Evolutionary conservation across 2,113 vertebrate species (phyloP).

Genomic region (Podarcis raffonei): DNA sequence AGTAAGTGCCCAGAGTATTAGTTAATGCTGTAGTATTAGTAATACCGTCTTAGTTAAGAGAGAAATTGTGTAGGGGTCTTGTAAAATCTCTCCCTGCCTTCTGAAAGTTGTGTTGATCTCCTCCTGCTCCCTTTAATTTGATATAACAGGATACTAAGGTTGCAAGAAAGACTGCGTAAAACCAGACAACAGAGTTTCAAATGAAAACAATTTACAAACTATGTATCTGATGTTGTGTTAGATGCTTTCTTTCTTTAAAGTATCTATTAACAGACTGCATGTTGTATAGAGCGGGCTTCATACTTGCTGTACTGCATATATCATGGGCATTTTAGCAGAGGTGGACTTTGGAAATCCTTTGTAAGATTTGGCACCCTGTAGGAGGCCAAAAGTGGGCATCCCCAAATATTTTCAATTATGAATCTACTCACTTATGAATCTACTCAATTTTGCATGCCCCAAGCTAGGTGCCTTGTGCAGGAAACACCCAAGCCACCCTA

Average conservation of each 20-base stretch:
- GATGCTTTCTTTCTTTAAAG: background rate
- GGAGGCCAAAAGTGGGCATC: too few relatives aligned
- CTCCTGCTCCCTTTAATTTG: background rate
- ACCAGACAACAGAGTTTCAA: background rate
- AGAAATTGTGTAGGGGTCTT: background rate
- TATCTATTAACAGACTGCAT: background rate
- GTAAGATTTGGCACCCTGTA: too few relatives aligned
- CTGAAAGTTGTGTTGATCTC: background rate
- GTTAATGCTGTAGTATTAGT: too few relatives aligned
- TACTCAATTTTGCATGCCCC: too few relatives aligned
- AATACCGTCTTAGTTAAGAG: too few relatives aligned
- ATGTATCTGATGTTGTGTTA: background rate
- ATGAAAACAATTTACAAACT: conserved; percentile 6
- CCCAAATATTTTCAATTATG: background rate
- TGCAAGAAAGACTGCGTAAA: conserved; percentile 7
- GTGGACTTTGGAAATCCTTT: too few relatives aligned
- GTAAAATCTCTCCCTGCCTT: background rate
- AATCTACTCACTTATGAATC: background rate
- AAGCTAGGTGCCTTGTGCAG: too few relatives aligned
- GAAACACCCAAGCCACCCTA: too few relatives aligned
- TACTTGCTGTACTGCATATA: conserved; percentile 5
- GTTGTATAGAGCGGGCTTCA: conserved; percentile 12
- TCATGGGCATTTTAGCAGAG: background rate
- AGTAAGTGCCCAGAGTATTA: background rate
- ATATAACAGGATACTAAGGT: background rate